phyloP scores from a whole-genome alignment of 2,888 invertebrate species.

The Drosophila greeni region DNA sequence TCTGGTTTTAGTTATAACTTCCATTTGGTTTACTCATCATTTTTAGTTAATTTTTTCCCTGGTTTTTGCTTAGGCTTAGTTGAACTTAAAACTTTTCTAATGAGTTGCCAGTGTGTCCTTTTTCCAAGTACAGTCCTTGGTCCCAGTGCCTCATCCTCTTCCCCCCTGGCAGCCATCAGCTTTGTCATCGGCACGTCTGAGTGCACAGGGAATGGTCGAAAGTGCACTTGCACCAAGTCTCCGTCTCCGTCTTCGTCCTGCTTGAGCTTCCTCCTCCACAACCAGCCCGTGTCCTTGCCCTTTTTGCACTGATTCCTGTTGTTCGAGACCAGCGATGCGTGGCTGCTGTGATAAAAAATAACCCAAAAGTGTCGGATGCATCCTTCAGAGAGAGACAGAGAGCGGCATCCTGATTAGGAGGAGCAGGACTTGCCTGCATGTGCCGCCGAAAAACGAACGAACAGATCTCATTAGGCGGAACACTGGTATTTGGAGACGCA shows the following conservation, averaged over 20 bases:
- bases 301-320: slow-evolving; percentile 57
- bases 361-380: slow-evolving; percentile 51
- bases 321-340: slow-evolving; percentile 69
- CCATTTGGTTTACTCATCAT: too few relatives aligned
- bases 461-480: slow-evolving; percentile 37
- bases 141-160: neutral
- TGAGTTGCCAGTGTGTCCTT: slow-evolving; percentile 17
- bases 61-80: neutral
- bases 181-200: slow-evolving; percentile 46
- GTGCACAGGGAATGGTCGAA: slow-evolving; percentile 40
- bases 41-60: neutral
- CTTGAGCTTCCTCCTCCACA: too few relatives aligned
- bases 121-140: slow-evolving; percentile 11
- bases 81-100: slow-evolving; percentile 11
- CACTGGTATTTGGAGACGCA: slow-evolving; percentile 34
- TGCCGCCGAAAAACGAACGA: slow-evolving; percentile 1
- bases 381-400: neutral
- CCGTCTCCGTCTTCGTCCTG: too few relatives aligned
- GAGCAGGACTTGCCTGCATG: slow-evolving; percentile 4
- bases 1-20: neutral
- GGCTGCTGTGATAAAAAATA: slow-evolving; percentile 68
- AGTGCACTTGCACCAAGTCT: slow-evolving; percentile 3
- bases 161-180: slow-evolving; percentile 20
- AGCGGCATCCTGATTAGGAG: slow-evolving; percentile 19
- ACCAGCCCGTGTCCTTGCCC: slow-evolving; percentile 16